A percentile compares a stretch with the other conserved stretches of the same genome.
These are phyloP conservation scores for rabbit (Oryctolagus cuniculus) DNA, from an alignment of 2,113 vertebrate species.

Conservation along the genomic window DNA sequence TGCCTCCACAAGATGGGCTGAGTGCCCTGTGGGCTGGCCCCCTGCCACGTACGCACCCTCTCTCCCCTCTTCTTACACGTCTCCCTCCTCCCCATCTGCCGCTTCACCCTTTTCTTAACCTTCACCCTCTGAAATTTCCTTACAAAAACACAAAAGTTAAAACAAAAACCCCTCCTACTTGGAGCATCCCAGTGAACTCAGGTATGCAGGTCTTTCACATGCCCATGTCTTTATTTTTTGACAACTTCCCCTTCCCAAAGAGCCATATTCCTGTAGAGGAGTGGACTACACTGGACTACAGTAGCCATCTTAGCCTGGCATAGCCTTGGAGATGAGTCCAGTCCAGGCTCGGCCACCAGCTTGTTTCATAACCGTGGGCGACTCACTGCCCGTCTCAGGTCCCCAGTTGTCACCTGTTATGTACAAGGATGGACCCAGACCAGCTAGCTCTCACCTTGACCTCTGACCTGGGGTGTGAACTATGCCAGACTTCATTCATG, in stretches of 20 bases:
- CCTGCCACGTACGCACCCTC: fast-evolving
- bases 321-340: neutral
- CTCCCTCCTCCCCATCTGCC: neutral
- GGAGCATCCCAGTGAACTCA: neutral
- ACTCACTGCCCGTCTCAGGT: neutral
- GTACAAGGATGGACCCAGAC: neutral
- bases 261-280: neutral
- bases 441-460: neutral
- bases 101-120: neutral
- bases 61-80: neutral
- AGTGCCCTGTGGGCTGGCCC: neutral
- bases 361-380: neutral
- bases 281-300: neutral
- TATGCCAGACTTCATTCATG: neutral
- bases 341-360: neutral
- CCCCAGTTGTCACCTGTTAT: neutral
- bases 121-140: neutral
- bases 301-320: neutral
- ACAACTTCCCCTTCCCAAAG: neutral
- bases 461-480: neutral
- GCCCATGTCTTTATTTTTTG: conserved; percentile 5
- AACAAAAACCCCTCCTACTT: neutral
- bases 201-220: neutral
- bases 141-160: neutral
- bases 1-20: neutral